Evolutionary conservation across 2,888 invertebrate species (phyloP).

Genomic region (Lagria hirta): DNA sequence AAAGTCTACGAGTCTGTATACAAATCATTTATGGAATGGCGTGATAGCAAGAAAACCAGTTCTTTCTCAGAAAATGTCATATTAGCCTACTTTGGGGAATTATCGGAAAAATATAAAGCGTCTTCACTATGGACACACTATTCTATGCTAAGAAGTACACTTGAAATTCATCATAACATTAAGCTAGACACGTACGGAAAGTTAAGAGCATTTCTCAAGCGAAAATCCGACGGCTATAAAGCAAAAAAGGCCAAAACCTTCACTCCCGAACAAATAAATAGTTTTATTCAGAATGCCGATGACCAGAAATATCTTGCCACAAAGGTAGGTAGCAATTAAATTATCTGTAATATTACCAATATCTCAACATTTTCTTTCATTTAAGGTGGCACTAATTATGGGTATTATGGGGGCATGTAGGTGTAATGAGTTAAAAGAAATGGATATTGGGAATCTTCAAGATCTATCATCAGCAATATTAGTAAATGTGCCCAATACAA

Average conservation of each 20-base stretch:
- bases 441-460: constrained; percentile 20
- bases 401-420: constrained; percentile 27
- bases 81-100: constrained; percentile 22
- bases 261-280: constrained; percentile 30
- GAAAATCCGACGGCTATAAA: constrained; percentile 30
- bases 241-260: constrained; percentile 36
- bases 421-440: constrained; percentile 22
- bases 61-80: constrained; percentile 25
- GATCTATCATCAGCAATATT: constrained; percentile 17
- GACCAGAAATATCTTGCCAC: constrained; percentile 34
- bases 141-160: constrained; percentile 16
- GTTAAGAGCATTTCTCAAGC: constrained; percentile 28
- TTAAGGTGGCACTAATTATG: constrained; percentile 14
- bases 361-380: background rate
- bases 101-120: constrained; percentile 20
- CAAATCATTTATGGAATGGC: constrained; percentile 15
- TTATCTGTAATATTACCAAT: constrained; percentile 1
- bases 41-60: constrained; percentile 11
- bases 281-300: constrained; percentile 35
- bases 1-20: constrained; percentile 6
- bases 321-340: constrained; percentile 19
- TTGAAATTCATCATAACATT: constrained; percentile 21
- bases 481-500: constrained; percentile 20
- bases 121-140: constrained; percentile 21
- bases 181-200: constrained; percentile 15